A percentile compares a stretch with the other conserved stretches of the same genome.
Evolutionary conservation across 2,113 vertebrate species (phyloP).

Genomic region (Pterophyllum scalare): DNA sequence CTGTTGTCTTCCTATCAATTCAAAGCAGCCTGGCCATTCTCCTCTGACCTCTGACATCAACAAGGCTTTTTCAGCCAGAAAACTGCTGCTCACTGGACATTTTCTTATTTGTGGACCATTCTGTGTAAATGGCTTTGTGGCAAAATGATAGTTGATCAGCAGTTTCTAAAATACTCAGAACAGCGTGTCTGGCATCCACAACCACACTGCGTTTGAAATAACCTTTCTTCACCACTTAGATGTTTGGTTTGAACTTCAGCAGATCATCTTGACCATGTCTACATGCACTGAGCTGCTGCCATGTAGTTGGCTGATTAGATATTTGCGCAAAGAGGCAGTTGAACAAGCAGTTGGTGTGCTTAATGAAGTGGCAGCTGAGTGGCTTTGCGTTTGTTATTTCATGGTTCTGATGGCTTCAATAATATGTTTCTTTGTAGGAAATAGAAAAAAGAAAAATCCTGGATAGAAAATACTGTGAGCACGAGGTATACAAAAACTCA

Average conservation of each 20-base stretch:
- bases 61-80: background rate
- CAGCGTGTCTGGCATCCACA: background rate
- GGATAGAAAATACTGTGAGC: background rate
- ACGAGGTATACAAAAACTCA: background rate
- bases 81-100: background rate
- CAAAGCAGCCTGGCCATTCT: background rate
- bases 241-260: background rate
- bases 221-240: background rate
- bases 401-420: background rate
- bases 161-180: background rate
- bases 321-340: background rate
- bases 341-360: background rate
- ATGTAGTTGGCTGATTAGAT: background rate
- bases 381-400: background rate
- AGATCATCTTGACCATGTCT: background rate
- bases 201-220: background rate
- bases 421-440: background rate
- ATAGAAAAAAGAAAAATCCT: background rate
- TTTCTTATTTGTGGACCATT: background rate
- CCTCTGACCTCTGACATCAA: background rate
- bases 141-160: background rate
- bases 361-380: background rate
- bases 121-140: background rate
- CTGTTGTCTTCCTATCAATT: background rate
- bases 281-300: background rate